A percentile compares a stretch with the other conserved stretches of the same genome.
Conservation (phyloP, 2,888 invertebrate species). For the Epinotia nisella region DNA sequence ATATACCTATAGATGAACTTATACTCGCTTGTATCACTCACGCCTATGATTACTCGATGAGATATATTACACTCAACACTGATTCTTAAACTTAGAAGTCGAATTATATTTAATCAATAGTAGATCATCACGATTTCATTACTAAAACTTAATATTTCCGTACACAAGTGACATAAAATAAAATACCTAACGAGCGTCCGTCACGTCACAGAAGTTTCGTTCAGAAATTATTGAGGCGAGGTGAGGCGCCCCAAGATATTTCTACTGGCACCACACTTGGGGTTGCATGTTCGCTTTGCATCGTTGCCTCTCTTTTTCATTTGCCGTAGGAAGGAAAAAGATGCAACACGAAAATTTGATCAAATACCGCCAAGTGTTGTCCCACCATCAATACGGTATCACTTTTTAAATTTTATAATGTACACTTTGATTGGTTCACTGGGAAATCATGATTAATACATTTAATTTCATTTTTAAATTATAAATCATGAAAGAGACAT, state of each 20-base stretch:
- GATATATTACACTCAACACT: constrained; percentile 51
- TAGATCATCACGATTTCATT: constrained; percentile 53
- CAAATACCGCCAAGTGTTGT: too few relatives aligned
- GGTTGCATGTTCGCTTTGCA: too few relatives aligned
- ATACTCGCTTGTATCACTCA: constrained; percentile 61
- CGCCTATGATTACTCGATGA: constrained; percentile 55
- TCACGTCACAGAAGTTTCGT: constrained; percentile 53
- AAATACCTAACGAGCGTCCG: constrained; percentile 64
- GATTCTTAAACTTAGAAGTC: constrained; percentile 23
- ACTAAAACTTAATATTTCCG: constrained; percentile 55
- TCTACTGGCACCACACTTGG: too few relatives aligned
- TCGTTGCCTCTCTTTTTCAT: too few relatives aligned
- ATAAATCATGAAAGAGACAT: too few relatives aligned
- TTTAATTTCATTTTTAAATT: too few relatives aligned
- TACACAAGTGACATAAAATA: constrained; percentile 66
- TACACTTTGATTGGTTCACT: background rate
- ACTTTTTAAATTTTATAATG: background rate
- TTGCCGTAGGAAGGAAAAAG: too few relatives aligned
- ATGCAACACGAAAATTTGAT: too few relatives aligned
- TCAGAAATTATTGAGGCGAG: constrained; percentile 49
- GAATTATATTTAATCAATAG: constrained; percentile 14
- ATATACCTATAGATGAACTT: constrained; percentile 79
- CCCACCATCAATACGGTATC: constrained; percentile 38
- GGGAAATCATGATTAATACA: background rate
- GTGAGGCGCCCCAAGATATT: background rate